These are phyloP conservation scores for Tetragonisca angustula DNA, from an alignment of 2,888 invertebrate genomes.

Conservation along the genomic window DNA sequence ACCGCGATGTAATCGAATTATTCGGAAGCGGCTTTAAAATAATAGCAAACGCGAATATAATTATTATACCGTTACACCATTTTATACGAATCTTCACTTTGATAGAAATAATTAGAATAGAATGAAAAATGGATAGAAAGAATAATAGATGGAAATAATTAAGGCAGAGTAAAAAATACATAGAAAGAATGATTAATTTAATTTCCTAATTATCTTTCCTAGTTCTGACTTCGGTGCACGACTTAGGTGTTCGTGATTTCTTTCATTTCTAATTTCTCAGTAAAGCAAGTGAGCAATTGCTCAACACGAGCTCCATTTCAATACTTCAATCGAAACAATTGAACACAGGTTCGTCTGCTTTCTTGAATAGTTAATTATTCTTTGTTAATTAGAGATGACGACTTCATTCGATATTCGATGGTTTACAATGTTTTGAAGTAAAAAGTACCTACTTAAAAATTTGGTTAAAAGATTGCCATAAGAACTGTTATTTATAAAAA, in stretches of 20 bases:
- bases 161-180: too few species aligned
- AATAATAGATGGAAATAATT: too few species aligned
- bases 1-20: slow-evolving; percentile 15
- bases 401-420: not conserved
- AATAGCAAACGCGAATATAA: slow-evolving; percentile 17
- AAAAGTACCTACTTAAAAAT: too few species aligned
- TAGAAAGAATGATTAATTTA: not conserved
- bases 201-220: not conserved
- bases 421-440: too few species aligned
- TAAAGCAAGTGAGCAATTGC: not conserved
- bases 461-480: too few species aligned
- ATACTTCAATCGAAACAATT: not conserved
- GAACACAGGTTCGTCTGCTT: not conserved
- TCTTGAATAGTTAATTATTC: not conserved
- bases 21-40: slow-evolving; percentile 12
- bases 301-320: not conserved
- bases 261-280: not conserved
- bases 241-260: not conserved
- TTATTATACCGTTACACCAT: not conserved
- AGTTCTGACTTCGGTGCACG: too few species aligned
- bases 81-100: not conserved
- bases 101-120: too few species aligned
- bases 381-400: not conserved
- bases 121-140: too few species aligned
- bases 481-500: too few species aligned